Evolutionary conservation across 2,113 vertebrate species (phyloP).

Genomic region (Aramus guarauna): DNA sequence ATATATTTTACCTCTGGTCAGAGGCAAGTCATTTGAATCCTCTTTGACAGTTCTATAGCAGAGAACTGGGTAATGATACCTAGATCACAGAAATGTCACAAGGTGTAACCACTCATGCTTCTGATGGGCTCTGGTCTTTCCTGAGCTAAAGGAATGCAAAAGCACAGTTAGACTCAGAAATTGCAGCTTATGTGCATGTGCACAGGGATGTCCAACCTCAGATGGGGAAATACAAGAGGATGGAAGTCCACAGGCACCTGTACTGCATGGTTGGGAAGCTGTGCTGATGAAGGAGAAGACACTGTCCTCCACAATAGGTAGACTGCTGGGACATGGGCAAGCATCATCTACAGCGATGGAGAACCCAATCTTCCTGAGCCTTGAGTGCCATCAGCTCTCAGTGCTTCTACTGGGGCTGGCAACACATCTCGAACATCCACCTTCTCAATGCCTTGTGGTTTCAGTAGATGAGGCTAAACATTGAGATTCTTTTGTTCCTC

Average conservation of each 20-base stretch:
- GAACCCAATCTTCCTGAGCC: rapidly evolving
- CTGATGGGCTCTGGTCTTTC: neutral
- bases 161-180: neutral
- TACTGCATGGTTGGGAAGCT: neutral
- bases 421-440: neutral
- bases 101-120: neutral
- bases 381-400: neutral
- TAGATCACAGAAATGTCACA: neutral
- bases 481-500: neutral
- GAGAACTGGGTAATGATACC: neutral
- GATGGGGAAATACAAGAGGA: neutral
- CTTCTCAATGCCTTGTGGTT: neutral
- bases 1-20: neutral
- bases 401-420: neutral
- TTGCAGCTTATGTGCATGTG: neutral
- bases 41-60: neutral
- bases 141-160: neutral
- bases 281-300: neutral
- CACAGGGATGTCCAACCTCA: neutral
- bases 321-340: neutral
- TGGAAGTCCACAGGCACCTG: neutral
- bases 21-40: neutral
- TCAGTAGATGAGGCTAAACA: neutral
- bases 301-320: neutral
- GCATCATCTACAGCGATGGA: neutral